Evolutionary conservation across 2,888 invertebrate species (phyloP).

Genomic region (Lasius fuliginosus): DNA sequence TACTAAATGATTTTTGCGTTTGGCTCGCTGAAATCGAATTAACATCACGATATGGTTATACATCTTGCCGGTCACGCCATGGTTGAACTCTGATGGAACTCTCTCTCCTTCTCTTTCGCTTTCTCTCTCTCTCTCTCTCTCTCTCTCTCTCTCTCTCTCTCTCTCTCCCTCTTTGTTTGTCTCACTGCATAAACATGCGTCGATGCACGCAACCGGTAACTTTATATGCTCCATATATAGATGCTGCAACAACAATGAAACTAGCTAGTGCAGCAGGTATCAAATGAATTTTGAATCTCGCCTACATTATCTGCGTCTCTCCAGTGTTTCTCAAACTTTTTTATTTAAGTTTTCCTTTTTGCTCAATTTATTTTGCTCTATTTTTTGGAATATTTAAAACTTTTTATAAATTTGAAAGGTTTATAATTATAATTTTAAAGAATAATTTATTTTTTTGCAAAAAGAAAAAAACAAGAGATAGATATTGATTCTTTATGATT

Average conservation of each 20-base stretch:
- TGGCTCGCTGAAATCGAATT: slow-evolving; percentile 61
- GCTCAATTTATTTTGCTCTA: neutral
- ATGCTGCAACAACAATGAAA: slow-evolving; percentile 24
- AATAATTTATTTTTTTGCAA: neutral
- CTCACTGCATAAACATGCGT: slow-evolving; percentile 68
- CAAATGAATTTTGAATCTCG: slow-evolving; percentile 72
- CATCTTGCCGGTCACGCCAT: slow-evolving; percentile 23
- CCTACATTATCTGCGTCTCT: slow-evolving; percentile 57
- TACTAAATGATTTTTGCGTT: slow-evolving; percentile 63
- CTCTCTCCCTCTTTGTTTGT: slow-evolving; percentile 46
- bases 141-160: slow-evolving; percentile 43
- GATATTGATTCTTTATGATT: neutral
- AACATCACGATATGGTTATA: slow-evolving; percentile 58
- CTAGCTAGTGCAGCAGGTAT: slow-evolving; percentile 24
- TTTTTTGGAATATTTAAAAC: neutral
- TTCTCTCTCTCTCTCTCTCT: neutral
- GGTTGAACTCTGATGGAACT: neutral
- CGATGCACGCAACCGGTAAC: slow-evolving; percentile 67
- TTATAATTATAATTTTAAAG: neutral
- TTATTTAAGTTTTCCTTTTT: neutral
- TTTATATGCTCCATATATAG: slow-evolving; percentile 56
- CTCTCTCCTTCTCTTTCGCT: neutral
- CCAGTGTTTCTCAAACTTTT: slow-evolving; percentile 10
- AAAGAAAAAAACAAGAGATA: neutral
- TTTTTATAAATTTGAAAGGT: neutral